Conservation (phyloP, 2,888 invertebrate species). For the Atethmia centrago region DNA sequence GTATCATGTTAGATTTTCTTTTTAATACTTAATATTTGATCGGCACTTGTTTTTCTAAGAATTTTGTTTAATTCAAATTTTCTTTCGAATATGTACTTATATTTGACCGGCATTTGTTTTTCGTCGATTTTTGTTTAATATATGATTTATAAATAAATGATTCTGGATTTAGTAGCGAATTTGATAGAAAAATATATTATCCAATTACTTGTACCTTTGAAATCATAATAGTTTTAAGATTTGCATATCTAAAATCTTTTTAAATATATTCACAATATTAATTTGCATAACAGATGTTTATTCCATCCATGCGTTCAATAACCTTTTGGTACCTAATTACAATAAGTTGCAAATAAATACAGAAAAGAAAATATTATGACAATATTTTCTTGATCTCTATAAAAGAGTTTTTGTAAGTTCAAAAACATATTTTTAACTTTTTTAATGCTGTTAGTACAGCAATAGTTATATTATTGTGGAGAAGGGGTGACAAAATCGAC, state of each 20-base stretch:
- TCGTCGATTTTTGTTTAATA: too few relatives aligned
- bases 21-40: background rate
- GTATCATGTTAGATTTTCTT: background rate
- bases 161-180: background rate
- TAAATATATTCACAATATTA: background rate
- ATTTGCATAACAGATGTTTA: conserved; percentile 3
- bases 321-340: background rate
- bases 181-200: background rate
- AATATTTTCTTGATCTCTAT: background rate
- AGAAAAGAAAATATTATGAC: conserved; percentile 4
- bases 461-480: conserved; percentile 18
- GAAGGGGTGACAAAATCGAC: conserved; percentile 30
- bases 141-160: background rate
- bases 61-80: background rate
- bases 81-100: background rate
- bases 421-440: background rate
- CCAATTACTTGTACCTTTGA: background rate
- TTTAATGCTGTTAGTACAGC: conserved; percentile 1
- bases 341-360: conserved; percentile 8
- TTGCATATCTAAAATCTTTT: background rate
- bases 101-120: background rate
- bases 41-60: background rate
- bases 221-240: background rate
- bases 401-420: background rate
- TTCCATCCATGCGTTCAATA: background rate